Percentiles rank a stretch among this genome's conserved stretches.
These are phyloP conservation scores for Dunckerocampus dactyliophorus DNA, from an alignment of 2,113 vertebrate species.

Conservation along the genomic window DNA sequence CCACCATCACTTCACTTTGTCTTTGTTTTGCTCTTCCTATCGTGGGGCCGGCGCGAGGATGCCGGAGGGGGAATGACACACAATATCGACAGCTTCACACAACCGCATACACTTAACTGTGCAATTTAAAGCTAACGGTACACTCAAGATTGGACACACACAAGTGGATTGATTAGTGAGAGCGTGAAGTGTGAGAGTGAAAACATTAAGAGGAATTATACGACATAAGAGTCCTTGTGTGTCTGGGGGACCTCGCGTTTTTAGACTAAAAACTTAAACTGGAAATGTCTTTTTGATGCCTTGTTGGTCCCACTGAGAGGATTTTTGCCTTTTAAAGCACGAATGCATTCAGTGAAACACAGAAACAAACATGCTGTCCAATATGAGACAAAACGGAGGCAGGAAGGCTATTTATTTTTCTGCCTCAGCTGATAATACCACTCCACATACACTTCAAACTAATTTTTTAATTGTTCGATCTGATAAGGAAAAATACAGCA, in stretches of 20 bases:
- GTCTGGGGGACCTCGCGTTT: background rate
- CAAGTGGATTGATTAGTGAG: slow-evolving; percentile 25
- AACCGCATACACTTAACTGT: slow-evolving; percentile 53
- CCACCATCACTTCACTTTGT: slow-evolving; percentile 4
- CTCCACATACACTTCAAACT: background rate
- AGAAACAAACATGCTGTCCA: background rate
- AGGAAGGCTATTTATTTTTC: background rate
- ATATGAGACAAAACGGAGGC: too few species aligned
- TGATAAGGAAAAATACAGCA: slow-evolving; percentile 16
- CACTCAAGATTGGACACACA: slow-evolving; percentile 47
- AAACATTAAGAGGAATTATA: background rate
- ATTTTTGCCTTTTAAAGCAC: too few species aligned
- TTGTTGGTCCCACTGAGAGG: too few species aligned
- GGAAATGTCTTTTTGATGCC: too few species aligned
- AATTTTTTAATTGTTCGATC: slow-evolving; percentile 20
- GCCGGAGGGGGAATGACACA: slow-evolving; percentile 36
- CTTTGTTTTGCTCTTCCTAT: slow-evolving; percentile 4
- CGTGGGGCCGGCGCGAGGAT: slow-evolving; percentile 28
- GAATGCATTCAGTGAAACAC: background rate
- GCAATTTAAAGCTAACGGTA: slow-evolving; percentile 62
- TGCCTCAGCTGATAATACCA: background rate
- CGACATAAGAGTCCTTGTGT: background rate
- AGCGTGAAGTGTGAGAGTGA: slow-evolving; percentile 1
- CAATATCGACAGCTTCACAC: slow-evolving; percentile 60
- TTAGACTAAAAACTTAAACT: too few species aligned